Evolutionary conservation across 1,140 invertebrate genomes (phyloP), one percentile per base, ranked within the genome.

Genomic region (Ceratina calcarata): DNA sequence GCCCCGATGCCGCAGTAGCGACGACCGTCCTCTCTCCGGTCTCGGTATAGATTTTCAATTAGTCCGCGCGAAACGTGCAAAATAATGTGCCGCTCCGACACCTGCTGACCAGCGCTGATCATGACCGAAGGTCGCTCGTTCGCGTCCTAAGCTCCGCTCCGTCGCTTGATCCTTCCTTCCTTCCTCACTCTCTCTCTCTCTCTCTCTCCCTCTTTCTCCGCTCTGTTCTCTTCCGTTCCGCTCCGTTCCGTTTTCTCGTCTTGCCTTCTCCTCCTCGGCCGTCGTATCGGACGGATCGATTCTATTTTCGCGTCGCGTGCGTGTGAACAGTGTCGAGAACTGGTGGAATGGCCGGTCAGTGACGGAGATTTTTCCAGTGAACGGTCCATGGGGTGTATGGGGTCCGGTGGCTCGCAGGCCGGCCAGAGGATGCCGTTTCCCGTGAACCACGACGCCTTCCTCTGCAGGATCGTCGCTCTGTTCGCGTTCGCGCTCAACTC

Each of bases 21-120:
- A 45, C 37, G 69, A 78, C 64, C 75, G 37, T 73, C 80, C 69
- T 53, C 58, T 74, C 77, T 64, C 66, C 70, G 70, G 60, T 20
- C 68, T 66, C 32, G 70, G 80, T 86, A 86, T 86, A 86, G 85
- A 86, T 86, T 86, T 86, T 86, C 85, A 83, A 86, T 86, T 86
- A 86, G 81, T 86, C 77, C 58, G 62, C 75, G 71, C 76, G 71
- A 66, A 71, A 80, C 70, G 60, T 64, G 79, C 74, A 70, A 68
- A 82, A 82, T 82, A 66, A 86, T 85, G 84, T 85, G 79, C 70
- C 75, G 65, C 37, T 32, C 58, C 58, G 77, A 78, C 64, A 74
- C 65, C 37, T 78, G 71, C 69, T 83, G 73, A 71, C 71, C 70
- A 57, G 3, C 37, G 37, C 37, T 45, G 37, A 45, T 45, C 37